Base-by-base conservation (phyloP, 2,797 vertebrate genomes). In the Thaleichthys pacificus region DNA sequence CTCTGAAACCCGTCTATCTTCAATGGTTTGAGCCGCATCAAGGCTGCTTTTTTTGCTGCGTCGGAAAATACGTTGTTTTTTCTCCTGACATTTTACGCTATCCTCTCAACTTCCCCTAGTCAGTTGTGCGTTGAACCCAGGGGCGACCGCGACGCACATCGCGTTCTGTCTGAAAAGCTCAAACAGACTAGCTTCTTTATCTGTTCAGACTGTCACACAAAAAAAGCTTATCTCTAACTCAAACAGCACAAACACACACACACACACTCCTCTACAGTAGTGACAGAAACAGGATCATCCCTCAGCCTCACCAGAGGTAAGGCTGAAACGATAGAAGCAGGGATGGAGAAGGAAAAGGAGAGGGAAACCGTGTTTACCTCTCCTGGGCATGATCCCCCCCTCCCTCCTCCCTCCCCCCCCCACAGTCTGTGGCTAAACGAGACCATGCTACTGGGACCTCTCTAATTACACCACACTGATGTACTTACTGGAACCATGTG, bases 381-480 rank as follows among this genome's bases (percentile, higher is more conserved):
- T 61, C 66, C 73, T 8, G 21, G 28, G 19, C 26, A 75, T 69
- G 64, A 38, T 19, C 47, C 32, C 47, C 66, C 66, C 24, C 58
- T 14, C 19, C 30, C n/a, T 26, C 19, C 15, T 14, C 38, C 30
- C 61, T 32, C 32, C 30, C 56, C 62, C 26, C 69, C 26, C 69
- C 69, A 60, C 42, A 9, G 57, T 51, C 17, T 54, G 26, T 38
- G 58, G 66, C 81, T 72, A 74, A 73, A 61, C 65, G 26, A 26
- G 47, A 51, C 22, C 11, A 42, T 72, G 70, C 71, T 78, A 72
- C 74, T 74, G 35, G 68, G 73, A 70, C 70, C 66, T 73, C 74
- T 79, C 72, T 38, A 38, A 77, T 82, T 84, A 76, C 82, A 64
- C 8, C 54, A 57, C 17, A 38, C 60, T 61, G 70, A 76, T 75